A percentile compares a stretch with the other conserved stretches of the same genome.
Evolutionary conservation across 1,140 invertebrate genomes (phyloP).

Genomic region (Holcopasites calliopsidis): DNA sequence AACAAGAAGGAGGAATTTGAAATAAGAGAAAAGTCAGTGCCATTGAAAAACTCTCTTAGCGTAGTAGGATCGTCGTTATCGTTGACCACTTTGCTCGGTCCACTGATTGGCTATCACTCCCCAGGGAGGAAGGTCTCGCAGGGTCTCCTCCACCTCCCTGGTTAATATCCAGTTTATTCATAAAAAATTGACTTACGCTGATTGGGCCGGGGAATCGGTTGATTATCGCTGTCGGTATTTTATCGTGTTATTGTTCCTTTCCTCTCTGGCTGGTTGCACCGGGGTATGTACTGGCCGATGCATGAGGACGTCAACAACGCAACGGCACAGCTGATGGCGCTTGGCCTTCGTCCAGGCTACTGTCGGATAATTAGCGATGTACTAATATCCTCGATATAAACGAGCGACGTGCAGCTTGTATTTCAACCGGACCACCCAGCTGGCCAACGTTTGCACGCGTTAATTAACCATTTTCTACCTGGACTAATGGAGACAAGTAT

Average conservation of each 20-base stretch:
- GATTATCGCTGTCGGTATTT: conserved; percentile 19
- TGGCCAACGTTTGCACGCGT: neutral
- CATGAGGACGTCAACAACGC: neutral
- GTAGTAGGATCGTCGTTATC: neutral
- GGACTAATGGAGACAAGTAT: neutral
- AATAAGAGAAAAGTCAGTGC: neutral
- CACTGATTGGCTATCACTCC: conserved; percentile 9
- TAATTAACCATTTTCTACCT: conserved; percentile 36
- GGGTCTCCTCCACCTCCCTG: neutral
- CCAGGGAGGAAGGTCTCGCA: neutral
- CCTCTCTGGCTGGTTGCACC: neutral
- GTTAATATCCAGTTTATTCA: neutral
- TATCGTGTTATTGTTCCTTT: conserved; percentile 9
- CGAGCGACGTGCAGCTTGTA: conserved; percentile 17
- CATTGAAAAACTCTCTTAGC: neutral
- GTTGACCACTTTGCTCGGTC: neutral
- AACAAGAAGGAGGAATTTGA: neutral
- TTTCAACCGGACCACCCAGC: conserved; percentile 35
- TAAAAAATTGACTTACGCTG: conserved; percentile 38
- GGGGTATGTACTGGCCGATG: neutral
- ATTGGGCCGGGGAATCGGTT: conserved; percentile 27
- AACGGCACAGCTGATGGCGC: neutral
- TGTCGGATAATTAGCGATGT: conserved; percentile 34
- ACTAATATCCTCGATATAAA: conserved; percentile 38
- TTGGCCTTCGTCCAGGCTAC: conserved; percentile 7